These are phyloP conservation scores for Paramormyrops hopkinsi DNA, from an alignment of 2,797 vertebrate genomes.

Conservation along the genomic window DNA sequence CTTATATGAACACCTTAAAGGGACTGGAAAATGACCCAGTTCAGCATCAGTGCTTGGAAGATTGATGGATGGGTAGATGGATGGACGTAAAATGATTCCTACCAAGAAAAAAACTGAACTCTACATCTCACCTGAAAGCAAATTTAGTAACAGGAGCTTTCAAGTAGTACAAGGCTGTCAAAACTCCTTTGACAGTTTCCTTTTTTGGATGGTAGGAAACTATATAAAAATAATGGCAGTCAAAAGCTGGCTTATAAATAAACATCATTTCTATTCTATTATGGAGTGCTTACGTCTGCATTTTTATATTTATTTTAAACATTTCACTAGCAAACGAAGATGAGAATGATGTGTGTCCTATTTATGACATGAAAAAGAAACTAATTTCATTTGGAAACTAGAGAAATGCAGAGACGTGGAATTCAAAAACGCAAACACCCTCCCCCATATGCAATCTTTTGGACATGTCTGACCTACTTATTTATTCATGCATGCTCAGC, in stretches of 20 bases:
- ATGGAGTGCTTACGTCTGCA: background rate
- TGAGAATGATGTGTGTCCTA: background rate
- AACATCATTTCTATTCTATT: background rate
- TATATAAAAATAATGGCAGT: background rate
- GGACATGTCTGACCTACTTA: background rate
- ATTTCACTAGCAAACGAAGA: background rate
- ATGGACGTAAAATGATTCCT: background rate
- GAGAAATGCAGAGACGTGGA: background rate
- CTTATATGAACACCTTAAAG: background rate
- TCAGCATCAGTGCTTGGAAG: background rate
- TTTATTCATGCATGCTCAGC: background rate
- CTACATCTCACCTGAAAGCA: background rate
- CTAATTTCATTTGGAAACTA: background rate
- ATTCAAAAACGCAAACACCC: background rate
- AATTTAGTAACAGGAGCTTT: background rate
- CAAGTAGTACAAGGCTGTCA: background rate
- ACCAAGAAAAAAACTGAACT: background rate
- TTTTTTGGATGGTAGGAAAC: background rate
- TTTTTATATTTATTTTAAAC: conserved; percentile 3
- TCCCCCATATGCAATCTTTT: background rate
- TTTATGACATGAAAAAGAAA: background rate
- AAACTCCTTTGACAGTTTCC: background rate
- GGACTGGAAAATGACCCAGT: background rate
- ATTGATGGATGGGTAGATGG: background rate
- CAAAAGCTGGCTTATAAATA: conserved; percentile 1